Evolutionary conservation across 2,797 vertebrate species (phyloP), one percentile per base, ranked within the genome.

Genomic region (Pantherophis vulpinus): DNA sequence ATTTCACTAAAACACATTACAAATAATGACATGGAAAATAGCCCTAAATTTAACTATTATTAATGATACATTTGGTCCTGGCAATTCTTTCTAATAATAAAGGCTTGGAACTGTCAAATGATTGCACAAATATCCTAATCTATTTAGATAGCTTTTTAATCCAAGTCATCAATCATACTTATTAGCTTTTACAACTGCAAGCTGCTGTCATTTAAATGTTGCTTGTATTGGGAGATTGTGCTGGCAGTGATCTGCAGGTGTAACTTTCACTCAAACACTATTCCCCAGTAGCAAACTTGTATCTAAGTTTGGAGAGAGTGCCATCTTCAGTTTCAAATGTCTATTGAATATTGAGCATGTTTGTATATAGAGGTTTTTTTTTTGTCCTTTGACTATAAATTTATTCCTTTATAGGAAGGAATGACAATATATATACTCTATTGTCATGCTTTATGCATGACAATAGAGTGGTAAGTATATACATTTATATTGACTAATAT

Each of bases 281-380:
- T 94, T 96, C 96, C 91, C 60, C 95, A 95, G 93, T 66, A 87
- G 92, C 86, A 91, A 91, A 92, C 94, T 92, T 91, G 90, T 90
- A 86, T 91, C 97, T 94, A 61, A 63, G 66, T 90, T 96, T 97
- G 96, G 97, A 98, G 97, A 98, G 96, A 98, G 98, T 98, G 97
- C 98, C 98, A 98, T 98, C 98, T 98, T 98, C 98, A 98, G 98
- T 97, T 95, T 70, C 95, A 86, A 3, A 7, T 92, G 91, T 94
- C 92, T 29, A 1, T 1, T n/a, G 0, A 93, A 88, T 11, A 0
- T 90, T 92, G 89, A 95, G 87, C 8, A 47, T 83, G 9, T 83
- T 83, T 83, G 20, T 47, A 11, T 47, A 83, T 25, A 13, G 6
- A 25, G 51, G 42, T 54, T 1, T 56, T 83, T 0, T 0, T 0